Conservation (phyloP, 2,113 vertebrate genomes). For the Oreocharis arfaki region DNA sequence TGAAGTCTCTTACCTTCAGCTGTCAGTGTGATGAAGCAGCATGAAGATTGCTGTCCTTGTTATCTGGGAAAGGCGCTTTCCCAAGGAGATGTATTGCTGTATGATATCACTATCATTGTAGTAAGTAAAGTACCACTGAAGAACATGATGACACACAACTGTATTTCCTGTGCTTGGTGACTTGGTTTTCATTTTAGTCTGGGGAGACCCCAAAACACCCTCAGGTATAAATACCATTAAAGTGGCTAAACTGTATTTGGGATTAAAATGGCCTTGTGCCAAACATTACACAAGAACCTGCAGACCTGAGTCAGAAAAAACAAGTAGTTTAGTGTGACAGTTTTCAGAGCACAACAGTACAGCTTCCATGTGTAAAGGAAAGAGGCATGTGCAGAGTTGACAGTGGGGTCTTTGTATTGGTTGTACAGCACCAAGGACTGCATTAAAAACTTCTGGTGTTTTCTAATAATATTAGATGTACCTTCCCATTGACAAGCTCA, state of each 20-base stretch:
- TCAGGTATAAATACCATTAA: background rate
- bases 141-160: background rate
- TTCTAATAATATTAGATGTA: background rate
- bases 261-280: background rate
- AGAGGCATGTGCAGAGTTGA: background rate
- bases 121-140: background rate
- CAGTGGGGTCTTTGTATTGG: background rate
- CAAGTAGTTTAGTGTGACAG: background rate
- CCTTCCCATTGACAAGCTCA: conserved; percentile 25
- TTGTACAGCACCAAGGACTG: background rate
- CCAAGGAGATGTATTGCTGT: background rate
- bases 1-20: background rate
- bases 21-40: background rate
- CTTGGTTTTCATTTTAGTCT: background rate
- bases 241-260: background rate
- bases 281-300: background rate
- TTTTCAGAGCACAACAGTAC: background rate
- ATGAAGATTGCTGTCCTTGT: background rate
- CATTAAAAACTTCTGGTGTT: background rate
- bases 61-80: background rate
- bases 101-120: background rate
- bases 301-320: background rate
- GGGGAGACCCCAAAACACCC: background rate
- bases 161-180: background rate
- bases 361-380: background rate